Base-by-base conservation (phyloP, 2,888 invertebrate genomes). In the Keiferia lycopersicella region DNA sequence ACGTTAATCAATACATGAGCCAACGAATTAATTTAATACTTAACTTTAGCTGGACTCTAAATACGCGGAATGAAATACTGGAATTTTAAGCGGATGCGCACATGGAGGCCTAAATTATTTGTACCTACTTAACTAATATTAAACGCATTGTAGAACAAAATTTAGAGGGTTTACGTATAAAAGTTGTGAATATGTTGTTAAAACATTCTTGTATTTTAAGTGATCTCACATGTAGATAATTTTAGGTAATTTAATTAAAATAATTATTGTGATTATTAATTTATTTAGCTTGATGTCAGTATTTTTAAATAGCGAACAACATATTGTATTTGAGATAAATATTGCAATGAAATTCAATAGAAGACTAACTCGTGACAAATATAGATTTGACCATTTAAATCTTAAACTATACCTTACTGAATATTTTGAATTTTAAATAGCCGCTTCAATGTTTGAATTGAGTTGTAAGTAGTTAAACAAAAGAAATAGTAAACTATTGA, bases 201-300 rank as follows among this genome's bases (percentile, higher is more conserved):
- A 12, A 22, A 53, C 22, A 53, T 26, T 26, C 26, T 26, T 53
- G 22, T 10, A 22, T 18, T 73, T 76, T 74, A 76, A 82, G 79
- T 79, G 87, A 87, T 87, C 87, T 87, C 87, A 86, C 77, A 71
- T 76, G 71, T 80, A 83, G 77, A 71, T 76, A 73, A 75, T 71
- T 69, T 69, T 71, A 60, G 45, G 18, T 48, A 45, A 38, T 12
- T n/a, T 34, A 26, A 39, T 39, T 70, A 65, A 64, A 65, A 65
- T 67, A 65, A 10, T 2, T 30, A 67, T 65, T 68, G 64, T 64
- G 65, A 59, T 67, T 65, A 66, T 67, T 76, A 71, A 56, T 68
- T 72, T 73, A 75, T 73, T 69, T 70, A 74, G 74, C 34, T 56
- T 34, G 51, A 51, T 51, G 51, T 51, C 51, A 18, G 51, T 64